Conservation (phyloP, 2,888 invertebrate species). For the Sipha maydis region DNA sequence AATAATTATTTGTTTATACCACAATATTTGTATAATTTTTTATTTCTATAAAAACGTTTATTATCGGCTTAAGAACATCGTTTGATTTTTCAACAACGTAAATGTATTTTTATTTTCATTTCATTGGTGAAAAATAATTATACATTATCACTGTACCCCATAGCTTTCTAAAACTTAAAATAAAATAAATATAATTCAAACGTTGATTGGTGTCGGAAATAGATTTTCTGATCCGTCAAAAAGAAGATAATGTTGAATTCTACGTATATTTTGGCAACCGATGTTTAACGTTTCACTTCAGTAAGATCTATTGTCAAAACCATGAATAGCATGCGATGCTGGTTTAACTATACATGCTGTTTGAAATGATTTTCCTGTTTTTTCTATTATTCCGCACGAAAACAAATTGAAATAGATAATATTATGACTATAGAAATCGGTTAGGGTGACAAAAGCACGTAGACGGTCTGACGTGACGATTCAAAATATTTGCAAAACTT, state of each 20-base stretch:
- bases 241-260: conserved; percentile 11
- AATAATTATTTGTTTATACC: not conserved
- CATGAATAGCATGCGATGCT: conserved; percentile 32
- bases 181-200: not conserved
- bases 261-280: not conserved
- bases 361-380: conserved; percentile 22
- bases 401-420: conserved; percentile 19
- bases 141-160: not conserved
- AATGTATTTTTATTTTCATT: not conserved
- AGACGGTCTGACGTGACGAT: not conserved
- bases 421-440: conserved; percentile 1
- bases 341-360: not conserved
- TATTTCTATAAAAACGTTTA: not conserved
- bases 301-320: conserved; percentile 40
- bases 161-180: not conserved
- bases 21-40: not conserved
- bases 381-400: conserved; percentile 2
- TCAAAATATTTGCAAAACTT: conserved; percentile 4
- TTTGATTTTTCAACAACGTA: not conserved
- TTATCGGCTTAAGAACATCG: not conserved
- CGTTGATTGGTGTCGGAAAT: not conserved
- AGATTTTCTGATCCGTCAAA: conserved; percentile 24
- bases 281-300: conserved; percentile 44
- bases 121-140: not conserved
- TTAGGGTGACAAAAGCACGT: not conserved